phyloP scores from a whole-genome alignment of 1,140 invertebrate species.

The Philaenus spumarius region DNA sequence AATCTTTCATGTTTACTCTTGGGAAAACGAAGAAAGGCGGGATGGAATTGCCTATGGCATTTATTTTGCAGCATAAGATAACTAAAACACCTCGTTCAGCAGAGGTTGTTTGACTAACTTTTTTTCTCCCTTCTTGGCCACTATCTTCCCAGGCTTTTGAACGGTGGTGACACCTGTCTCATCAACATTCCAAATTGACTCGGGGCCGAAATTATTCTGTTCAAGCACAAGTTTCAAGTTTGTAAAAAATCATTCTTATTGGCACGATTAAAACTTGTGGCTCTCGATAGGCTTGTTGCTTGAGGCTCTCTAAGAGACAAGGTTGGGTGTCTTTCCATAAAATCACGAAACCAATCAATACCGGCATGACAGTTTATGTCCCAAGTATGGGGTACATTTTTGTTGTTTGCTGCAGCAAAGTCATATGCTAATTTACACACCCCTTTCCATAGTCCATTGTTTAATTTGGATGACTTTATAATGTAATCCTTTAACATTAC shows the following conservation, averaged over 20 bases:
- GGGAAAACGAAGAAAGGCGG: conserved; percentile 36
- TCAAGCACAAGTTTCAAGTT: conserved; percentile 6
- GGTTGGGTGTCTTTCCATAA: conserved; percentile 1
- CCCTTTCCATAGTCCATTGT: conserved; percentile 3
- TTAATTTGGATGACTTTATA: not conserved
- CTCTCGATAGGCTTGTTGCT: no score
- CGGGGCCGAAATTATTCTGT: conserved; percentile 32
- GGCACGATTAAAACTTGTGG: not conserved
- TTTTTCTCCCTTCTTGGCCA: conserved; percentile 35
- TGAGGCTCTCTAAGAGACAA: conserved; percentile 3
- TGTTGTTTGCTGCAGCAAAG: not conserved
- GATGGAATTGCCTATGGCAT: conserved; percentile 34
- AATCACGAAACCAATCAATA: conserved; percentile 2
- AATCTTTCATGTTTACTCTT: conserved; percentile 35
- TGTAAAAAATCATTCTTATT: conserved; percentile 1
- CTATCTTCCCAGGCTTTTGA: conserved; percentile 37
- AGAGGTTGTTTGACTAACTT: conserved; percentile 37
- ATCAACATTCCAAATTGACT: conserved; percentile 39
- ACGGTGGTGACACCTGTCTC: conserved; percentile 43
- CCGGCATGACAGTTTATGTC: not conserved
- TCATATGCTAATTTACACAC: conserved; percentile 2
- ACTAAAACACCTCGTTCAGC: conserved; percentile 38
- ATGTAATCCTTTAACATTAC: not conserved
- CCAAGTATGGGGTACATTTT: not conserved
- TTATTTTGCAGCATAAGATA: conserved; percentile 34